These are phyloP conservation scores for Misgurnus mizolepis DNA, from an alignment of 2,113 vertebrate species.

Conservation along the genomic window DNA sequence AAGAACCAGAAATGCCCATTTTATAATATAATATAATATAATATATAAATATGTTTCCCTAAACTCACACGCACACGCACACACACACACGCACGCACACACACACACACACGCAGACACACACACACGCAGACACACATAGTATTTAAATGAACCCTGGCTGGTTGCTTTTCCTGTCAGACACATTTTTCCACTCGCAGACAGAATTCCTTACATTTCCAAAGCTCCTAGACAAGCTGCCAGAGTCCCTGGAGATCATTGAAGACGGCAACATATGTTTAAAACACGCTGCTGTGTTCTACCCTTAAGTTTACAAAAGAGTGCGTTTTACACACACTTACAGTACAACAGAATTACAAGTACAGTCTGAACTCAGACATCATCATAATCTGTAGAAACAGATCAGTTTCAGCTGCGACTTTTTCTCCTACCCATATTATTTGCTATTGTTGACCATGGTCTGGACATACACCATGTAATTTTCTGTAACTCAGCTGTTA, in stretches of 20 bases:
- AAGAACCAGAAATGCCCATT: too few relatives aligned
- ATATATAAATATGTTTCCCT: too few relatives aligned
- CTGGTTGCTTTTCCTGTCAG: slow-evolving; percentile 20
- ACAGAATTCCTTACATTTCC: slow-evolving; percentile 22
- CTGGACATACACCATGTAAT: too few relatives aligned
- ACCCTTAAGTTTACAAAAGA: neutral
- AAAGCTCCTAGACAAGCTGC: slow-evolving; percentile 10
- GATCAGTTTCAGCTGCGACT: neutral
- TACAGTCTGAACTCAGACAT: neutral
- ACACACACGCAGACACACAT: neutral
- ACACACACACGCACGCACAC: too few relatives aligned
- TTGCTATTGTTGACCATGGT: neutral
- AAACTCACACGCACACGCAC: too few relatives aligned
- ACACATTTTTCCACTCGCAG: slow-evolving; percentile 18
- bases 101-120: neutral
- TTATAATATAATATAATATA: too few relatives aligned
- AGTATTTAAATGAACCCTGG: neutral
- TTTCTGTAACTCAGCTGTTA: too few relatives aligned
- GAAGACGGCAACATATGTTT: neutral
- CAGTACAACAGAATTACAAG: neutral
- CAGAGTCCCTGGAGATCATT: slow-evolving; percentile 13
- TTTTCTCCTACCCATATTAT: neutral
- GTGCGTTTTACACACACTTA: neutral
- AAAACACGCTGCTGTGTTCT: neutral
- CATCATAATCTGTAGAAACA: neutral